Conservation (phyloP, 2,797 vertebrate species). For the Diplodus sargus region DNA sequence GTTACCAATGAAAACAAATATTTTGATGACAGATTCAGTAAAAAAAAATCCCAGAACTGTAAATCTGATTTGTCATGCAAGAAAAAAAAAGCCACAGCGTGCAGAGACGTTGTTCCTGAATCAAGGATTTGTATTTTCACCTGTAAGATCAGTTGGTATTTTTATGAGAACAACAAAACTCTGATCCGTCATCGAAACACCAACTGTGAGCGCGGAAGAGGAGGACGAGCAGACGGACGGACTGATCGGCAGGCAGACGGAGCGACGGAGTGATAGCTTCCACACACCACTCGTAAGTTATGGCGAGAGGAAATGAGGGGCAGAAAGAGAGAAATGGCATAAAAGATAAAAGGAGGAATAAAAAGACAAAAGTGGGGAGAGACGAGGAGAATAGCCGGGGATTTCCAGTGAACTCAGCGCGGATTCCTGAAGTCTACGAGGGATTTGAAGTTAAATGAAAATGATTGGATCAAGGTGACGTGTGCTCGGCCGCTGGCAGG, state of each 20-base stretch:
- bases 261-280: conserved; percentile 66
- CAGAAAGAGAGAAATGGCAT: conserved; percentile 66
- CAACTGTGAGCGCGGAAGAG: conserved; percentile 24
- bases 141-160: conserved; percentile 39
- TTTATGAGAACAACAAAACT: conserved; percentile 46
- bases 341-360: conserved; percentile 72
- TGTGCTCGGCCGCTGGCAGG: conserved; percentile 52
- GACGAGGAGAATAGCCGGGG: conserved; percentile 47
- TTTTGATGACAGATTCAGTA: conserved; percentile 5
- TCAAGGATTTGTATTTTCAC: conserved; percentile 22
- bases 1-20: conserved; percentile 22
- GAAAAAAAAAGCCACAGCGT: not conserved
- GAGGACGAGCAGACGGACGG: conserved; percentile 71
- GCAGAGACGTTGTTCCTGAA: conserved; percentile 4
- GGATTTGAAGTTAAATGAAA: conserved; percentile 70
- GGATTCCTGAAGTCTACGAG: conserved; percentile 53
- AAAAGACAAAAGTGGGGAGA: conserved; percentile 52
- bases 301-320: conserved; percentile 69
- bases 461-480: conserved; percentile 77
- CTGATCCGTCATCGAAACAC: conserved; percentile 21
- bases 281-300: conserved; percentile 60
- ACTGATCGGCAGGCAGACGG: conserved; percentile 45
- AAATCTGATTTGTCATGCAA: conserved; percentile 20
- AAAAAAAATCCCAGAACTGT: not conserved
- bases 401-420: conserved; percentile 64